These are phyloP conservation scores for Parthenolecanium corni DNA, from an alignment of 2,888 invertebrate species.

Conservation along the genomic window DNA sequence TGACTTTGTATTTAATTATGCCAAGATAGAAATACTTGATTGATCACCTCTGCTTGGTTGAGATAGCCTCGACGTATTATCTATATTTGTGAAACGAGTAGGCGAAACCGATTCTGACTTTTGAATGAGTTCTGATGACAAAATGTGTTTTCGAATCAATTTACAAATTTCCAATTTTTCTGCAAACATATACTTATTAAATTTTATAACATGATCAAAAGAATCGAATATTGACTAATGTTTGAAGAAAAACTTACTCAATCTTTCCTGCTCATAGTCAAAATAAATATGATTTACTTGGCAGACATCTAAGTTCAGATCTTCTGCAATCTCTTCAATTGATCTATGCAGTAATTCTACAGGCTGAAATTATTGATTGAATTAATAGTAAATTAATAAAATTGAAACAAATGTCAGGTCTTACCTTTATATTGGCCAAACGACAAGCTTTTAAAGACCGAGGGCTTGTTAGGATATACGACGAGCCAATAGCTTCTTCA, in stretches of 20 bases:
- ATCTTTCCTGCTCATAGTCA: constrained; percentile 33
- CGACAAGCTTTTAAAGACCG: constrained; percentile 45
- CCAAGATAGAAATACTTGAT: no score
- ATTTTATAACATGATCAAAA: background rate
- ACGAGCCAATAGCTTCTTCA: constrained; percentile 40
- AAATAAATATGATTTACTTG: constrained; percentile 32
- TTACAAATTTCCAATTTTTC: constrained; percentile 23
- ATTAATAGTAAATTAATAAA: no score
- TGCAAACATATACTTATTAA: background rate
- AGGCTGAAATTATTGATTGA: constrained; percentile 35
- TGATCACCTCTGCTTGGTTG: no score
- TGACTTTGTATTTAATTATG: no score
- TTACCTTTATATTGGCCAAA: constrained; percentile 42
- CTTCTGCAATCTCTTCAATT: constrained; percentile 37
- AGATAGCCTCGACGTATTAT: background rate
- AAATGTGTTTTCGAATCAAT: constrained; percentile 17
- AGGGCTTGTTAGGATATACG: constrained; percentile 46
- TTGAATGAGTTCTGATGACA: background rate
- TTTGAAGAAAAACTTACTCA: constrained; percentile 31
- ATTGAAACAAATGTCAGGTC: constrained; percentile 3
- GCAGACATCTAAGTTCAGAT: constrained; percentile 33
- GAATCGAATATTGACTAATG: background rate
- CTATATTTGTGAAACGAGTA: background rate
- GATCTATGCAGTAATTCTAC: constrained; percentile 38
- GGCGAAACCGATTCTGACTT: background rate